Conservation (phyloP, 2,888 invertebrate species). For the Clitarchus hookeri region DNA sequence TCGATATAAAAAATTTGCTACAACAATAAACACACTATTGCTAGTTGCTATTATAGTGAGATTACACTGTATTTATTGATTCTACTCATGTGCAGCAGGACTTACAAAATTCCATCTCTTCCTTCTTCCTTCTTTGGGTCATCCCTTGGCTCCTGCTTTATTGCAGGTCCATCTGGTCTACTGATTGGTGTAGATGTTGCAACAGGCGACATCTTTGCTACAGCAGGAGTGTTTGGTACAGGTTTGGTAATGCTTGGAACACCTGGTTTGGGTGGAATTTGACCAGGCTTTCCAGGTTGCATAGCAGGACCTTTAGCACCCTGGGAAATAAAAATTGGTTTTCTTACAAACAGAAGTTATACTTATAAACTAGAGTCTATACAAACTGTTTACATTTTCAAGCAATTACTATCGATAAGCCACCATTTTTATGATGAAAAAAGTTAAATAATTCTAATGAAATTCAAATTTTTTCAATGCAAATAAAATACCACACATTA, state of each 20-base stretch:
- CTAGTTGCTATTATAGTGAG: too few species aligned
- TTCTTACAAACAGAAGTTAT: too few species aligned
- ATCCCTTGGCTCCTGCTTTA: constrained; percentile 53
- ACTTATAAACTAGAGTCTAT: too few species aligned
- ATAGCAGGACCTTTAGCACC: constrained; percentile 42
- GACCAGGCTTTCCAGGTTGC: constrained; percentile 40
- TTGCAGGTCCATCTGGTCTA: constrained; percentile 47
- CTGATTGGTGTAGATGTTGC: constrained; percentile 49
- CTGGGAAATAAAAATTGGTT: not conserved
- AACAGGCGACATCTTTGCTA: constrained; percentile 35
- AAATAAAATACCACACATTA: too few species aligned
- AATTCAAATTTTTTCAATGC: too few species aligned
- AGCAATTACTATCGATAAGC: too few species aligned
- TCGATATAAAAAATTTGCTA: too few species aligned
- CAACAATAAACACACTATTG: too few species aligned
- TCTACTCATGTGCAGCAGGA: constrained; percentile 40
- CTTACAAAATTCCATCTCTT: constrained; percentile 78
- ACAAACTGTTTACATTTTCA: too few species aligned
- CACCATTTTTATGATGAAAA: too few species aligned
- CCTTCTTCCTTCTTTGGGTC: constrained; percentile 71
- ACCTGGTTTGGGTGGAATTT: not conserved
- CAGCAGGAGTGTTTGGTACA: constrained; percentile 21
- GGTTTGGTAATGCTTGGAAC: not conserved
- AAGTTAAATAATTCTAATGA: too few species aligned
- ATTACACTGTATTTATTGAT: too few species aligned